These are phyloP conservation scores for Pionites leucogaster DNA, from an alignment of 2,113 vertebrate species.

Conservation along the genomic window DNA sequence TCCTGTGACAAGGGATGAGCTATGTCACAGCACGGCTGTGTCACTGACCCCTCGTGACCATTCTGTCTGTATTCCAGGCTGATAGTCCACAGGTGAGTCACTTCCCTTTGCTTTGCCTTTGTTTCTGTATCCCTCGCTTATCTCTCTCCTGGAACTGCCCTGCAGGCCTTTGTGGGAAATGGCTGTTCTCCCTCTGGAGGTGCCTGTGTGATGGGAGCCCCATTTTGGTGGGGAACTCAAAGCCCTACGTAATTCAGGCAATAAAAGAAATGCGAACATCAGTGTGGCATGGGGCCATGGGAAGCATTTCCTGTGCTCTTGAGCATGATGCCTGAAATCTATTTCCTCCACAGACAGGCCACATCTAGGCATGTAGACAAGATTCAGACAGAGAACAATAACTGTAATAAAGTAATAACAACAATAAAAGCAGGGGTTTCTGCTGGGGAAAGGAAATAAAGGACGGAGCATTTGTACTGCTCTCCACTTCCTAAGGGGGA, in stretches of 20 bases:
- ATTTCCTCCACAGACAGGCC: neutral
- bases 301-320: conserved; percentile 24
- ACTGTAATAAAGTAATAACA: neutral
- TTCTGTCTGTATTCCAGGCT: neutral
- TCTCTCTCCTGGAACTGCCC: neutral
- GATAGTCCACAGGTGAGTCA: conserved; percentile 35
- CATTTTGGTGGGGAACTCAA: neutral
- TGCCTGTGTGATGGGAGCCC: neutral
- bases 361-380: neutral
- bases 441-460: neutral
- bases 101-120: neutral
- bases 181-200: neutral
- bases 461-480: neutral
- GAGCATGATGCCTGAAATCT: neutral
- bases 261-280: neutral
- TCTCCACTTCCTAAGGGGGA: neutral
- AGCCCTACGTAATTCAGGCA: neutral
- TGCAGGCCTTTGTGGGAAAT: neutral
- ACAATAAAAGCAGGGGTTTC: neutral
- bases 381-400: neutral
- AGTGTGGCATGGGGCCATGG: neutral
- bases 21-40: neutral
- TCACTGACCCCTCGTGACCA: neutral
- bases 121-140: neutral
- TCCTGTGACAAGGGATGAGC: neutral